A percentile compares a stretch with the other conserved stretches of the same genome.
Conservation (phyloP, 2,888 invertebrate genomes). For the Muschampia plurimacula region DNA sequence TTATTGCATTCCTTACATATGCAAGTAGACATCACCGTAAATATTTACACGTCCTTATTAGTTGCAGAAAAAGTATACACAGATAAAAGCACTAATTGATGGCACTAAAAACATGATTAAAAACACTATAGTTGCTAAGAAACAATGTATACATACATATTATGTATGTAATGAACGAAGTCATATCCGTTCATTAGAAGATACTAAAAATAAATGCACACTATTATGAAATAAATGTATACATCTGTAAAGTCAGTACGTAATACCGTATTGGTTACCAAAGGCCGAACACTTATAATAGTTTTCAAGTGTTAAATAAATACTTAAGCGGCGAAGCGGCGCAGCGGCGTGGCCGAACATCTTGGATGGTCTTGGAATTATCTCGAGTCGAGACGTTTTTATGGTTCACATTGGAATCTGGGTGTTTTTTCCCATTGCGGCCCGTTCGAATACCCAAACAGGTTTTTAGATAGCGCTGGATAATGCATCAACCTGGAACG, state of each 20-base stretch:
- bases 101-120: too few relatives aligned
- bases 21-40: too few relatives aligned
- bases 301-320: constrained; percentile 65
- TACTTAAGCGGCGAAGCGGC: constrained; percentile 62
- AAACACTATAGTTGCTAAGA: too few relatives aligned
- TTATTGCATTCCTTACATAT: too few relatives aligned
- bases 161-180: background rate
- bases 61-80: too few relatives aligned
- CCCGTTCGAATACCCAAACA: constrained; percentile 79
- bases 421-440: constrained; percentile 78
- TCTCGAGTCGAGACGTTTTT: constrained; percentile 79
- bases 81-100: too few relatives aligned
- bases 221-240: background rate
- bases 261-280: background rate
- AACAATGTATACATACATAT: too few relatives aligned
- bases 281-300: constrained; percentile 19
- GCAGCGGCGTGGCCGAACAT: constrained; percentile 42
- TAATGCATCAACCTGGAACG: constrained; percentile 81
- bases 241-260: background rate
- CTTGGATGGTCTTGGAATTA: constrained; percentile 77
- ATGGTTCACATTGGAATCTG: constrained; percentile 83
- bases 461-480: constrained; percentile 85
- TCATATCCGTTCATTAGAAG: background rate
- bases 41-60: too few relatives aligned
- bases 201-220: background rate